Evolutionary conservation across 2,113 vertebrate genomes (phyloP), one percentile per base, ranked within the genome.

Genomic region (Setophaga kirtlandii): DNA sequence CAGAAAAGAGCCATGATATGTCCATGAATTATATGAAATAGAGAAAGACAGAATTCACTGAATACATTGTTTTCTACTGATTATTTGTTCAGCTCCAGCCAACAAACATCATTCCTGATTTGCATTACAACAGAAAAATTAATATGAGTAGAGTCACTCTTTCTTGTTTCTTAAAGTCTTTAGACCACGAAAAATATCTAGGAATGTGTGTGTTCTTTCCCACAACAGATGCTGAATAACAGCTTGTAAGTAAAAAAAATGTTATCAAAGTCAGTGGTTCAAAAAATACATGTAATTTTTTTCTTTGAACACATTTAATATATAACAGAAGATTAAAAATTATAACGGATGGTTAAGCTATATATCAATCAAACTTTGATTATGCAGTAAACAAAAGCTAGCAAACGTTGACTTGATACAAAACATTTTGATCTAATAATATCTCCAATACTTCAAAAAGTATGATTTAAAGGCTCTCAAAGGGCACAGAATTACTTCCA

Each of bases 201-300:
- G 62, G 88, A 95, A 83, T 95, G 83, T 86, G 90, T 93, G 92
- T 93, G 94, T 95, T 95, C 81, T 70, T 97, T 97, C 94, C 89
- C 96, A 96, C 96, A 95, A 94, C 96, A 97, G 95, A 97, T 97
- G 95, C 90, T 95, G 94, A 96, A 96, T 95, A 96, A 95, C 95
- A 97, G 95, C 94, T 97, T 97, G 96, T 68, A 97, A 95, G 81
- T 78, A 95, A 91, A 94, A 95, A 92, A 96, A 94, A 65, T 23
- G 62, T 78, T 96, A 94, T 95, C 95, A 97, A 97, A 97, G 96
- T 96, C 95, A 95, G 86, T 83, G 92, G 83, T 96, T 97, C 94
- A 94, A 95, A 94, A 94, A 95, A 81, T 0, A 4, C 63, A 41
- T 93, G 71, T 83, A 79, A 93, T 93, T 92, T 96, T 90, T 95